Percentiles rank a stretch among this genome's conserved stretches.
These are phyloP conservation scores for Octonoba sinensis DNA, from an alignment of 2,888 invertebrate species.

Conservation along the genomic window DNA sequence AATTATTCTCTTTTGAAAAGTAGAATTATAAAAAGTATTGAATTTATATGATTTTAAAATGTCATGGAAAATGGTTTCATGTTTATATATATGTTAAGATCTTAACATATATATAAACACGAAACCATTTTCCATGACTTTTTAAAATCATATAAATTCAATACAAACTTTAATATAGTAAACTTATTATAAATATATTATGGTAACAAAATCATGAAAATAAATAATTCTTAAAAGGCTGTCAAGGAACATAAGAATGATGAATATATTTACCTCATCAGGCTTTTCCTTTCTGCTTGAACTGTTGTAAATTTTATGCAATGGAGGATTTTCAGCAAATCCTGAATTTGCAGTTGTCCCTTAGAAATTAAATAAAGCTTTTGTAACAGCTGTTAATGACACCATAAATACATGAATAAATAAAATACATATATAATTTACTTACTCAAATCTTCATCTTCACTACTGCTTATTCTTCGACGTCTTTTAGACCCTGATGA, in stretches of 20 bases:
- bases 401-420: not conserved
- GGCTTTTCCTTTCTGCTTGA: slow-evolving; percentile 53
- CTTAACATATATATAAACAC: too few species aligned
- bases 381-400: not conserved
- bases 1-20: too few species aligned
- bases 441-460: slow-evolving; percentile 59
- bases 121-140: too few species aligned
- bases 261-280: slow-evolving; percentile 44
- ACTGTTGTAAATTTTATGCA: slow-evolving; percentile 57
- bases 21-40: too few species aligned
- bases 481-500: slow-evolving; percentile 47
- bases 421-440: not conserved
- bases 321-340: slow-evolving; percentile 31
- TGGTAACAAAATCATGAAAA: slow-evolving; percentile 2
- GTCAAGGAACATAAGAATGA: not conserved
- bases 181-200: not conserved
- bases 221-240: too few species aligned
- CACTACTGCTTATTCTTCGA: slow-evolving; percentile 46
- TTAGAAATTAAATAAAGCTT: slow-evolving; percentile 3
- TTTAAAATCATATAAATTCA: too few species aligned
- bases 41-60: too few species aligned
- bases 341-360: slow-evolving; percentile 7
- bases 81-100: too few species aligned
- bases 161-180: too few species aligned
- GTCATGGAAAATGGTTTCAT: too few species aligned